Conservation (phyloP, 2,888 invertebrate genomes). For the Hydrotaea cyrtoneurina region DNA sequence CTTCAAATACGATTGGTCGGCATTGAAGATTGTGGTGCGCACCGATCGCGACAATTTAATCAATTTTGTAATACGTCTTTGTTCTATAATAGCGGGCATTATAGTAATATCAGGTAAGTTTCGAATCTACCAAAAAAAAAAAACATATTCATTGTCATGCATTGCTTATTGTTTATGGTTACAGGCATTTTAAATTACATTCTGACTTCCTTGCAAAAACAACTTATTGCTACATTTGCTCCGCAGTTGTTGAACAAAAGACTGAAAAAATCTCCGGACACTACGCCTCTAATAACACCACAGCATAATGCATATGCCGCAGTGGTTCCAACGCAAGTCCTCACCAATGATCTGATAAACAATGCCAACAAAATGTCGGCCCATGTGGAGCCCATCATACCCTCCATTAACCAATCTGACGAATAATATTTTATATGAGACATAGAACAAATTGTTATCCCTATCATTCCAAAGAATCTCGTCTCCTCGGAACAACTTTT, state of each 20-base stretch:
- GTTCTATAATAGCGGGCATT: conserved; percentile 95
- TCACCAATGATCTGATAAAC: conserved; percentile 73
- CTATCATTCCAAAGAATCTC: conserved; percentile 45
- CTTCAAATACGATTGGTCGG: conserved; percentile 96
- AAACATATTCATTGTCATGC: neutral
- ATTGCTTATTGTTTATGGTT: neutral
- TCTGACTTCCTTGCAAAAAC: conserved; percentile 71
- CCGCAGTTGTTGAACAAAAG: conserved; percentile 72
- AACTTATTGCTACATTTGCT: conserved; percentile 70
- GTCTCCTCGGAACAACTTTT: neutral
- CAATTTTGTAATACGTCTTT: conserved; percentile 92
- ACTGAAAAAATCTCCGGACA: conserved; percentile 41
- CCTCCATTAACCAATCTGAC: neutral
- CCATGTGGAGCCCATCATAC: conserved; percentile 57
- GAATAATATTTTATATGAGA: neutral
- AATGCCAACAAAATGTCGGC: conserved; percentile 76
- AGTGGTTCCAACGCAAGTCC: conserved; percentile 31
- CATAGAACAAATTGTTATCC: neutral
- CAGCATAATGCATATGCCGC: neutral
- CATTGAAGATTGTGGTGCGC: conserved; percentile 91
- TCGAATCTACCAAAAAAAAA: neutral
- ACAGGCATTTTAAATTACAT: conserved; percentile 74
- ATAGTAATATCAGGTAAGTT: conserved; percentile 89
- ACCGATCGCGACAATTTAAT: conserved; percentile 89
- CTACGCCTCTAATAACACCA: conserved; percentile 10